Conservation (phyloP, 2,113 vertebrate genomes). For the sheep (Ovis aries) region DNA sequence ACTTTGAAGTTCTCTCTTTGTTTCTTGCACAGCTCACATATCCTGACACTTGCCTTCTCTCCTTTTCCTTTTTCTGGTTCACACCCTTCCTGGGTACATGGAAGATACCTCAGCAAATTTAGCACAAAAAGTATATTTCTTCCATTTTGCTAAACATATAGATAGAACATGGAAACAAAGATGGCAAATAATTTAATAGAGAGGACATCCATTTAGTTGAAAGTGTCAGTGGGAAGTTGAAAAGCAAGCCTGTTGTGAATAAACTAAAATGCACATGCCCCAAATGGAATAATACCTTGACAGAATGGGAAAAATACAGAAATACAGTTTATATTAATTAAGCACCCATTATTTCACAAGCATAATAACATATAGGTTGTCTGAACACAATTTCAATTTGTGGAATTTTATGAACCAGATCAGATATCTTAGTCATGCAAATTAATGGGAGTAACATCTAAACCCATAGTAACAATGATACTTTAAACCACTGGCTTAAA, state of each 20-base stretch:
- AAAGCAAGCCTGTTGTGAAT: background rate
- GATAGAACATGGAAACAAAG: background rate
- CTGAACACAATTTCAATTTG: background rate
- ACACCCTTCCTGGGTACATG: background rate
- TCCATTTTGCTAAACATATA: background rate
- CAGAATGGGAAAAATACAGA: background rate
- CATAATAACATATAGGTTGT: background rate
- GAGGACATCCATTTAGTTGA: background rate
- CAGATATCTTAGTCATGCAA: background rate
- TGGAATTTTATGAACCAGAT: background rate
- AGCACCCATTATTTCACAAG: background rate
- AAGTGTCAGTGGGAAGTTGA: background rate
- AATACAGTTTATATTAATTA: background rate
- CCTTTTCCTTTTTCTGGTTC: background rate
- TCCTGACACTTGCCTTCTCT: background rate
- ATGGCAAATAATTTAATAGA: background rate
- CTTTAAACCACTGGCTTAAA: background rate
- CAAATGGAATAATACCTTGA: background rate
- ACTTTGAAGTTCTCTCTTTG: background rate
- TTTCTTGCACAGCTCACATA: background rate
- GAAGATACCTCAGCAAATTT: background rate
- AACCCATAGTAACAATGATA: background rate
- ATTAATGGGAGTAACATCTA: background rate
- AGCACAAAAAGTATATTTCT: background rate
- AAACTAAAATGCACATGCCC: background rate